phyloP scores from a whole-genome alignment of 2,797 vertebrate genomes.

The Halcyon leucocephala region DNA sequence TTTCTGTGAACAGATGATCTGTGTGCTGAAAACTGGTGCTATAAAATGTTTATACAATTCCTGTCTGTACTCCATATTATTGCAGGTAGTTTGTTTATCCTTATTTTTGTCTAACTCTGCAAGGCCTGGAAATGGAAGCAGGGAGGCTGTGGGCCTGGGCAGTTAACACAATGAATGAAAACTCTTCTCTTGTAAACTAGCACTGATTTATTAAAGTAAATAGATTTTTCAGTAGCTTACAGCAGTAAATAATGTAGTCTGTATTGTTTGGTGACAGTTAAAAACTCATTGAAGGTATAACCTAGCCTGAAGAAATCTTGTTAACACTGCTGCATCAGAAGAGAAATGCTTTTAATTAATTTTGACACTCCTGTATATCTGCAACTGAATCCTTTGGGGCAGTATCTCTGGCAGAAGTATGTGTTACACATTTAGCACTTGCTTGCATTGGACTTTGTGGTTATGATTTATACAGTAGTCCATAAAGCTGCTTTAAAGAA shows the following conservation, averaged over 20 bases:
- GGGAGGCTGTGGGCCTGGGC: background rate
- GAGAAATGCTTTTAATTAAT: background rate
- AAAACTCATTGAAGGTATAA: background rate
- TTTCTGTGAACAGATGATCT: background rate
- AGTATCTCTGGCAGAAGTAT: background rate
- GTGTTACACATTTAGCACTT: background rate
- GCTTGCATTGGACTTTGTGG: background rate
- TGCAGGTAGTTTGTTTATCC: background rate
- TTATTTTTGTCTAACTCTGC: background rate
- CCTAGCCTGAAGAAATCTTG: background rate
- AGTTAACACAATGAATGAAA: fast-evolving
- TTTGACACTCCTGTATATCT: background rate
- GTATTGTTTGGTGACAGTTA: background rate
- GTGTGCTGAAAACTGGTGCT: background rate
- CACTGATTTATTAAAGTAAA: background rate
- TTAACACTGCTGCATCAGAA: background rate
- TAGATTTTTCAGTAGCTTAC: background rate
- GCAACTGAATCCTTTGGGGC: background rate
- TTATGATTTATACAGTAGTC: background rate
- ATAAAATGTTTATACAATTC: background rate
- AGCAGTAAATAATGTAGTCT: background rate
- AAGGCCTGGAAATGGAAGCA: background rate
- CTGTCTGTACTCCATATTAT: background rate
- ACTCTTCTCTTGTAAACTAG: background rate
- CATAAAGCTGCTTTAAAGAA: background rate